Percentiles rank a stretch among this genome's conserved stretches.
Conservation (phyloP, 2,888 invertebrate genomes). For the Gymnosoma rotundatum region DNA sequence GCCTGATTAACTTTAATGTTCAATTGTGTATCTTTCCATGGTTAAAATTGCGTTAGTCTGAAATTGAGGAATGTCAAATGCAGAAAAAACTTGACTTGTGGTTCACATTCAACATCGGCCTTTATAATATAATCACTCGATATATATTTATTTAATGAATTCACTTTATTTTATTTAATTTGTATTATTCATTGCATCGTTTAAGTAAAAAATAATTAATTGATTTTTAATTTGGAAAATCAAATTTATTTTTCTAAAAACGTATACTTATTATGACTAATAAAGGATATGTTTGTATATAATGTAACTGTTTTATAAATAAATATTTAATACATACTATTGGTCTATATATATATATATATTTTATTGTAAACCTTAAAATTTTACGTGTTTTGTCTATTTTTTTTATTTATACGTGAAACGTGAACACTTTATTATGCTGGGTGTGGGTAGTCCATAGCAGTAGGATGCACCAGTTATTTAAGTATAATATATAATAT, state of each 20-base stretch:
- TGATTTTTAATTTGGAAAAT: conserved; percentile 28
- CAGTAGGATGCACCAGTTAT: conserved; percentile 26
- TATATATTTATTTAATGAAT: no score
- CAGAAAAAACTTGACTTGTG: no score
- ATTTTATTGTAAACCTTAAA: not conserved
- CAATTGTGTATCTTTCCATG: no score
- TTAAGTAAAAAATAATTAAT: not conserved
- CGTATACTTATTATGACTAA: conserved; percentile 5
- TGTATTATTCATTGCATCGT: not conserved
- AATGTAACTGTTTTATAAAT: conserved; percentile 27
- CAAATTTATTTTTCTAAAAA: conserved; percentile 46
- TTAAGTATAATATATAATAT: conserved; percentile 19
- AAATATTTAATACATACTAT: conserved; percentile 39
- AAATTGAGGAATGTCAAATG: no score
- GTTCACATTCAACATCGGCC: no score
- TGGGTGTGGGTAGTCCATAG: not conserved
- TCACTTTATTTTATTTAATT: no score
- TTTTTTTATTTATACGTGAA: conserved; percentile 17
- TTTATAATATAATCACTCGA: no score
- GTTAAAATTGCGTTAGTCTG: no score
- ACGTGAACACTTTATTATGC: conserved; percentile 39
- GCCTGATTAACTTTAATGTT: no score
- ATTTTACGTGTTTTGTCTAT: not conserved
- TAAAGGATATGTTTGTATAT: conserved; percentile 1
- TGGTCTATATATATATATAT: conserved; percentile 46